phyloP scores from a whole-genome alignment of 1,140 invertebrate genomes.

The Atta cephalotes region DNA sequence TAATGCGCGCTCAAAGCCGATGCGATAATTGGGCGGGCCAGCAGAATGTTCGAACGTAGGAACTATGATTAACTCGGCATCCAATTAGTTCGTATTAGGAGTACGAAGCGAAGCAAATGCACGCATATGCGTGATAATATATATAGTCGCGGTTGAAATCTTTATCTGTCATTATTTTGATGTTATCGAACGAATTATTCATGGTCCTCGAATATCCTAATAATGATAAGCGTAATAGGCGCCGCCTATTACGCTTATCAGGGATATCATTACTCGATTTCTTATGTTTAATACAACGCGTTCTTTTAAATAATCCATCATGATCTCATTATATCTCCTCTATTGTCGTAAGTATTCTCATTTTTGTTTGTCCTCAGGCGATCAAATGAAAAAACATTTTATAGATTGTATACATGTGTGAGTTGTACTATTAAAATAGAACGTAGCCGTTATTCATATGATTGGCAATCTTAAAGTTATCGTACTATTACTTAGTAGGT shows the following conservation, averaged over 20 bases:
- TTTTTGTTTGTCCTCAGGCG: conserved; percentile 23
- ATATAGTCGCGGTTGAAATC: conserved; percentile 37
- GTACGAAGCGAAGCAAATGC: conserved; percentile 23
- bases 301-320: conserved; percentile 14
- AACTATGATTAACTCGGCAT: conserved; percentile 77
- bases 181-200: conserved; percentile 79
- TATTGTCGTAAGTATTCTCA: conserved; percentile 14
- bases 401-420: background rate
- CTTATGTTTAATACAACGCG: conserved; percentile 45
- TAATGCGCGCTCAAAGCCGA: conserved; percentile 73
- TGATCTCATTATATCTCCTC: conserved; percentile 50
- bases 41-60: conserved; percentile 49
- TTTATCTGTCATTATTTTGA: conserved; percentile 72
- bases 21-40: conserved; percentile 77
- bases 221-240: conserved; percentile 72
- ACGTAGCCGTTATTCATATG: background rate
- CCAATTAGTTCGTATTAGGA: conserved; percentile 80
- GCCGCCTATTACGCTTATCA: conserved; percentile 74
- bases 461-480: conserved; percentile 18
- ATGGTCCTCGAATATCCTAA: conserved; percentile 81
- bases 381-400: conserved; percentile 5
- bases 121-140: background rate
- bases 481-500: conserved; percentile 11
- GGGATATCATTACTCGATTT: conserved; percentile 65
- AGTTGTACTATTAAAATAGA: conserved; percentile 22